Evolutionary conservation across 23 tunicate species (phyloP).

Genomic region (Trididemnum clinides): DNA sequence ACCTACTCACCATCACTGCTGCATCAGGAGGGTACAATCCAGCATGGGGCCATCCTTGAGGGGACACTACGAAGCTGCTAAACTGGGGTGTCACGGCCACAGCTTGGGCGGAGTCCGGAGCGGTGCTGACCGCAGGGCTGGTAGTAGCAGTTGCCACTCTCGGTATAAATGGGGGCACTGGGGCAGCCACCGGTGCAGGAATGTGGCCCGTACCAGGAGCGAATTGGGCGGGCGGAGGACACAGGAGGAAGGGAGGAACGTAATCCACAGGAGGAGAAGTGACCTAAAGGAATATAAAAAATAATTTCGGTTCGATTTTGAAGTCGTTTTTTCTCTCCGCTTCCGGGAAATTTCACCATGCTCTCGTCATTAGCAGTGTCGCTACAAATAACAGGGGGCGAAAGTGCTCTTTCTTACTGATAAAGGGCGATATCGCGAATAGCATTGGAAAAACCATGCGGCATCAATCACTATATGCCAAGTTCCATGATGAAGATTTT

Average conservation of each 20-base stretch:
- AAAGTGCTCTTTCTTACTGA: no score
- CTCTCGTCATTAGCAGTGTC: no score
- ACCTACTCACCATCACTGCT: not conserved
- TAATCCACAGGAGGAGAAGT: slow-evolving; percentile 34
- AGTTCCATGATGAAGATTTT: no score
- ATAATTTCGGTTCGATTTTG: no score
- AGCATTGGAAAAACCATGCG: no score
- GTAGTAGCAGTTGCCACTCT: slow-evolving; percentile 1
- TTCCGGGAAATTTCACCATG: no score
- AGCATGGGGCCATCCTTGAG: not conserved
- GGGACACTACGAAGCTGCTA: slow-evolving; percentile 3
- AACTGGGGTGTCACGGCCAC: not conserved
- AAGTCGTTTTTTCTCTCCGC: no score
- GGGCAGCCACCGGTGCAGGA: not conserved
- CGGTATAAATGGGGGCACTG: slow-evolving; percentile 23
- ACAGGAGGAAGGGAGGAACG: no score
- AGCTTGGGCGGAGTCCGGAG: not conserved
- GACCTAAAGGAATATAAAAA: slow-evolving; percentile 8
- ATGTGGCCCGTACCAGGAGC: not conserved
- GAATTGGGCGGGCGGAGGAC: slow-evolving; percentile 17
- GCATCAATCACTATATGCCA: no score
- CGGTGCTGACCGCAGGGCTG: not conserved
- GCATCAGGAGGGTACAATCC: not conserved
- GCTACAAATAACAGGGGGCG: no score
- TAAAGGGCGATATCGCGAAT: no score